phyloP scores from a whole-genome alignment of 2,113 vertebrate genomes.

The Catharus bicknelli region DNA sequence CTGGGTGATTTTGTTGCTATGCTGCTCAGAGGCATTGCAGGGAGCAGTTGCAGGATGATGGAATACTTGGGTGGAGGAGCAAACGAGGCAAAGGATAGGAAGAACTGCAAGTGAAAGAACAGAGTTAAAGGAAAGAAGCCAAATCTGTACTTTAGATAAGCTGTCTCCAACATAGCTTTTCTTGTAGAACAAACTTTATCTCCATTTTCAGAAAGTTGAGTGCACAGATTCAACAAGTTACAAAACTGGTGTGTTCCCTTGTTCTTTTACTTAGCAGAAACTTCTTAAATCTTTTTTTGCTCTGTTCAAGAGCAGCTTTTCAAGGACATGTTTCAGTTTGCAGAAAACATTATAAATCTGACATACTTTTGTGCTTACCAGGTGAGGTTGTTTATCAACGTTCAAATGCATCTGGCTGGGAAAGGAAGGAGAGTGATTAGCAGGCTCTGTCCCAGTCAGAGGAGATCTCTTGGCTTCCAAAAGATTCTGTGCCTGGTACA shows the following conservation, averaged over 20 bases:
- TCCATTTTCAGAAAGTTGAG: background rate
- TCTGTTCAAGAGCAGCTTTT: background rate
- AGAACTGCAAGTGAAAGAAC: background rate
- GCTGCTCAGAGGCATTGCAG: background rate
- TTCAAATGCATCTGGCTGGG: accelerated
- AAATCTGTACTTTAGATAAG: background rate
- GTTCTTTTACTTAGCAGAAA: background rate
- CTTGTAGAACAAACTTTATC: background rate
- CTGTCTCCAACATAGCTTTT: background rate
- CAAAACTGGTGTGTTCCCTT: background rate
- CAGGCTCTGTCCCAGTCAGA: background rate
- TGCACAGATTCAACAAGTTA: background rate
- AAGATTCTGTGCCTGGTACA: accelerated
- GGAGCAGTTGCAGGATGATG: background rate
- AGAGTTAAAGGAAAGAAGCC: background rate
- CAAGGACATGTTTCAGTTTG: background rate
- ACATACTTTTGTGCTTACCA: accelerated
- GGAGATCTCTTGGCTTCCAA: background rate
- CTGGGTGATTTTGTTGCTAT: background rate
- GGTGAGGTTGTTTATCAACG: accelerated
- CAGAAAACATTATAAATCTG: background rate
- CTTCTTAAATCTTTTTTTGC: background rate
- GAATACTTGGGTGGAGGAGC: background rate
- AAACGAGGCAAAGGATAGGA: background rate
- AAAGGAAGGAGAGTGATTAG: background rate